Evolutionary conservation across 2,888 invertebrate species (phyloP), one percentile per base, ranked within the genome.

Genomic region (Coelinius sp.): DNA sequence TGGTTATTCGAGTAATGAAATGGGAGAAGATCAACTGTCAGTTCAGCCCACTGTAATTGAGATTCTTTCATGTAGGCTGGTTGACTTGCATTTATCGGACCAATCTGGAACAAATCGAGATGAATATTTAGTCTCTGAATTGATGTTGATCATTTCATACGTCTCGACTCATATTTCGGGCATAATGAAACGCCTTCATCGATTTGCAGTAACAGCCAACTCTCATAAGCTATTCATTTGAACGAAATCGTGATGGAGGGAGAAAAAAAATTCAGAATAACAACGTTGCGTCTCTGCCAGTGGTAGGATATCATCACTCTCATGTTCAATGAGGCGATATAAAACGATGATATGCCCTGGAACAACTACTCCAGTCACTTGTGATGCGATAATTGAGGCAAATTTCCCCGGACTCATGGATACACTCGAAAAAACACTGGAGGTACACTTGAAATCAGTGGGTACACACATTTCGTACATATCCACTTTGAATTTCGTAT

Each of bases 1-100:
- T 92, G 90, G 0, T 93, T 93, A 8, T 90, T 89, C 56, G 88
- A 88, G 84, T 92, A 93, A 81, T 92, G 90, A 71, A 89, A 89
- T 22, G 91, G 89, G 75, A 89, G 89, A 53, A 92, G 86, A 68
- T 90, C 90, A n/a, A 92, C 89, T 71, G 88, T 88, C 10, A 93
- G 89, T 76, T 90, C 91, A 77, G 91, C 90, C 89, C 90, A 91
- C 71, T 90, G 89, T 2, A 90, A 86, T 14, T 90, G 90, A 22
- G 27, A 38, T 5, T 38, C 70, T 46, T 68, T 46, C 1, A 44
- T 24, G 44, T 63, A 12, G 12, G 59, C 62, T 10, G 38, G 44
- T 7, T 56, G 24, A 2, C 22, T 53, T 10, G 53, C 52, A 38
- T 63, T 63, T 41, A 41, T 63, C 2, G 38, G 63, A 7, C 63